Evolutionary conservation across 2,797 vertebrate species (phyloP), one percentile per base, ranked within the genome.

Genomic region (Brachyalestes nurse): DNA sequence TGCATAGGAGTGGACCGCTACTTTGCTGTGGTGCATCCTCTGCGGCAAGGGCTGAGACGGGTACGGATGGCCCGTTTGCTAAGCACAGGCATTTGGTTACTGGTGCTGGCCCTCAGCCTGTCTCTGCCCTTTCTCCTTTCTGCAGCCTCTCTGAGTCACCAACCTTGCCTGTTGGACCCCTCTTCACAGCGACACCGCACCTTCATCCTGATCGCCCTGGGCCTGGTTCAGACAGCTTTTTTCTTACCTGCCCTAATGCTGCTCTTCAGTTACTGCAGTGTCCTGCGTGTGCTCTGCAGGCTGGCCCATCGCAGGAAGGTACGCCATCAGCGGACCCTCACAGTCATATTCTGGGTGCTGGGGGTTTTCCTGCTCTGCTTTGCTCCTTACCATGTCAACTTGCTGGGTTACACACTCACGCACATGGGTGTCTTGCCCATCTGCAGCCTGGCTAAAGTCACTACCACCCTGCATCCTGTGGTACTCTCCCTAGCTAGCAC

Each of bases 1-100:
- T 94, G 93, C 72, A 94, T 94, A 6, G 91, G 91, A 5, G 86
- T 92, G 80, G 93, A 94, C 72, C 91, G 94, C 14, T 94, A 93
- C 85, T 88, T 91, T 25, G 93, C 93, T 0, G 92, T 94, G 0
- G 91, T 93, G 45, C 91, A 88, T 40, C 92, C 93, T 0, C 66
- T 91, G 72, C 84, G 55, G 1, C 77, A 87, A 0, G 8, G 84
- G 0, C 71, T 64, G 0, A 87, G 87, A 49, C 82, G 89, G 60
- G 80, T 87, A 28, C 87, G 87, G 6, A 86, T 82, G 0, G 92
- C 93, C 0, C 87, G 78, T 62, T 75, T 89, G 78, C 79, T 93
- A 0, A 92, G 92, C 6, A 87, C 77, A 0, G 90, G 80, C 5
- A 90, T 93, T 77, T 94, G 94, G 94, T 93, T 89, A 79, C 40